phyloP scores from a whole-genome alignment of 92 coral and sea anemone genomes.

The Montipora capitata region DNA sequence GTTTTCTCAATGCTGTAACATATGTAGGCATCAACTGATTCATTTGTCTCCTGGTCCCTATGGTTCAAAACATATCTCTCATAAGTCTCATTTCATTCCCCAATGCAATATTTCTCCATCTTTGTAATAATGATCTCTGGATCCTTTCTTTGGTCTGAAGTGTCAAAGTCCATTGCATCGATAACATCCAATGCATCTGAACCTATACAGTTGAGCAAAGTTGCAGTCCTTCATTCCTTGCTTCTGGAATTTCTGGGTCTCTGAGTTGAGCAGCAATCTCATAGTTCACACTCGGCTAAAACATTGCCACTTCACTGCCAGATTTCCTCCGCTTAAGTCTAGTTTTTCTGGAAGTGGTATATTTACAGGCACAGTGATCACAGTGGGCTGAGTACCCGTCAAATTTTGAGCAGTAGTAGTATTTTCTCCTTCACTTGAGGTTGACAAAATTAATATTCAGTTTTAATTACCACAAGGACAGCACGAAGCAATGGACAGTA shows the following conservation, averaged over 20 bases:
- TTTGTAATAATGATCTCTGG: slow-evolving; percentile 42
- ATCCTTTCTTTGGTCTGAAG: slow-evolving; percentile 49
- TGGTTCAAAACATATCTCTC: slow-evolving; percentile 56
- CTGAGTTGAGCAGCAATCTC: background rate
- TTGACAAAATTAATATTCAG: no score
- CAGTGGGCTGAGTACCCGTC: slow-evolving; percentile 16
- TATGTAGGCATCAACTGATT: slow-evolving; percentile 41
- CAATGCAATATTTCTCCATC: slow-evolving; percentile 52
- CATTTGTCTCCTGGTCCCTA: slow-evolving; percentile 53
- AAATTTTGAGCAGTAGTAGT: background rate
- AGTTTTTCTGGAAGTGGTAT: slow-evolving; percentile 34
- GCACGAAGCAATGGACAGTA: no score
- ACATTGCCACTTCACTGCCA: background rate
- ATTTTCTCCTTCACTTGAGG: no score
- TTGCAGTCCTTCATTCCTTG: slow-evolving; percentile 31
- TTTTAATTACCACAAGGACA: no score
- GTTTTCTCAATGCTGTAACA: slow-evolving; percentile 21
- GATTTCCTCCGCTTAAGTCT: background rate
- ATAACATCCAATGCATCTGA: slow-evolving; percentile 63
- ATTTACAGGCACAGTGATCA: slow-evolving; percentile 25
- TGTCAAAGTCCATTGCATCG: slow-evolving; percentile 47
- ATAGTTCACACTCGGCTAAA: background rate
- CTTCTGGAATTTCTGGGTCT: background rate
- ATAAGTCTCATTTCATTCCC: slow-evolving; percentile 66
- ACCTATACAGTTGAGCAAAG: slow-evolving; percentile 26